Evolutionary conservation across 2,113 vertebrate genomes (phyloP).

Genomic region (Capreolus pygargus): DNA sequence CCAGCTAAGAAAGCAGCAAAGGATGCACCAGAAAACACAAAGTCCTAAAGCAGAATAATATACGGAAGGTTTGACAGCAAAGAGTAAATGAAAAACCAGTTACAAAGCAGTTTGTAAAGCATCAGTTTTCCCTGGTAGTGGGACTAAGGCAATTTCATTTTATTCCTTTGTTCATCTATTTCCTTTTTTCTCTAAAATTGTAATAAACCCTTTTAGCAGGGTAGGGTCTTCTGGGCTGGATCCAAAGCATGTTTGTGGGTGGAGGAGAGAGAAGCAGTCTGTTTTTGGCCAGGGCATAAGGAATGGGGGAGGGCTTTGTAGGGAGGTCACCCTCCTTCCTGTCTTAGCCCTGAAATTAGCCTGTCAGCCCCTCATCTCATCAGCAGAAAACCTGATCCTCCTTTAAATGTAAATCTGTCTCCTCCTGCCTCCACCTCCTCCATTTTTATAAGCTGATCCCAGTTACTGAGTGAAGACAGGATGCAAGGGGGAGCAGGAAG

Average conservation of each 20-base stretch:
- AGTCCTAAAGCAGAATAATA: neutral
- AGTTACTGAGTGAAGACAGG: neutral
- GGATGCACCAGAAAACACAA: neutral
- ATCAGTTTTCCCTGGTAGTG: neutral
- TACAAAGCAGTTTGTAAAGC: neutral
- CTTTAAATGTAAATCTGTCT: slow-evolving; percentile 60
- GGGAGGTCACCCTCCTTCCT: neutral
- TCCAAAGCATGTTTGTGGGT: fast-evolving
- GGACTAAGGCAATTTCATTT: neutral
- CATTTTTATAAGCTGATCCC: slow-evolving; percentile 2
- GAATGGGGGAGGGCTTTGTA: neutral
- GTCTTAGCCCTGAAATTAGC: neutral
- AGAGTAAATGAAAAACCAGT: neutral
- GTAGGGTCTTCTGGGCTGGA: neutral
- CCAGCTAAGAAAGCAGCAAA: neutral
- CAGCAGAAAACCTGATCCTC: slow-evolving; percentile 32
- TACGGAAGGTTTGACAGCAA: neutral
- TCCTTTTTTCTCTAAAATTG: neutral
- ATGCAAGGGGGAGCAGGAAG: neutral
- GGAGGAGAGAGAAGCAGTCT: neutral
- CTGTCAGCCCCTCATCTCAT: slow-evolving; percentile 1
- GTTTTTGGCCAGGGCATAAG: neutral
- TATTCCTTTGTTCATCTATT: neutral
- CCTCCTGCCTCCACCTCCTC: neutral
- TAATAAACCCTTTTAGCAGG: neutral